A percentile compares a stretch with the other conserved stretches of the same genome.
These are phyloP conservation scores for Pharmacophagus antenor DNA, from an alignment of 2,888 invertebrate genomes.

Conservation along the genomic window DNA sequence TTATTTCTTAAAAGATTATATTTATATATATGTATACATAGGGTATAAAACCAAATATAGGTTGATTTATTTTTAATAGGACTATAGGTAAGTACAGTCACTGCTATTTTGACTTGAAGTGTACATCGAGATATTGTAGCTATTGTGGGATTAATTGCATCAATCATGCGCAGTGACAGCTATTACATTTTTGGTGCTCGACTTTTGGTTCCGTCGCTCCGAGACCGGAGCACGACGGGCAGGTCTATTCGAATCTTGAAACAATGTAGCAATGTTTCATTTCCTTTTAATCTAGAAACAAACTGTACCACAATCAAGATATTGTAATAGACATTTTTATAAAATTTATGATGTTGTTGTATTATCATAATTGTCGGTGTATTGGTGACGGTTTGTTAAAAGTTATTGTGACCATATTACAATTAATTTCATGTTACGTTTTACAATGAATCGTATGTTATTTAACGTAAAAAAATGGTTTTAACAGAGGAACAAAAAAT, in stretches of 20 bases:
- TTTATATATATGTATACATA: no score
- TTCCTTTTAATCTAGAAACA: slow-evolving; percentile 38
- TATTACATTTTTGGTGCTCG: slow-evolving; percentile 81
- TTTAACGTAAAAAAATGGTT: slow-evolving; percentile 21
- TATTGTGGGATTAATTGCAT: slow-evolving; percentile 79
- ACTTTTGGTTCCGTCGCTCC: slow-evolving; percentile 63
- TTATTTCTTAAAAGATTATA: background rate
- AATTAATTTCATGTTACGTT: no score
- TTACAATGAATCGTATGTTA: no score
- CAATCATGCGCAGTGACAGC: slow-evolving; percentile 77
- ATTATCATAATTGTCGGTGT: no score
- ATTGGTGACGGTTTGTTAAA: no score
- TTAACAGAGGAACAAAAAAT: slow-evolving; percentile 40
- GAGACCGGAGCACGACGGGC: slow-evolving; percentile 47
- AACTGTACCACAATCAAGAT: background rate
- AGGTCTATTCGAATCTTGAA: slow-evolving; percentile 56
- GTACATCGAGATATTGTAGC: slow-evolving; percentile 59
- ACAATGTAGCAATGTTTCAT: slow-evolving; percentile 59
- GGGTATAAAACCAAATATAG: background rate
- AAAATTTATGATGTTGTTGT: no score
- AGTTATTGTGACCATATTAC: no score
- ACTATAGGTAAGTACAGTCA: slow-evolving; percentile 5
- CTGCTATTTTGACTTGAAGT: slow-evolving; percentile 47
- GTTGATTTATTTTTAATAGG: background rate
- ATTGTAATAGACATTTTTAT: no score